Percentiles rank a stretch among this genome's conserved stretches.
These are phyloP conservation scores for Neocrepidodera transversa DNA, from an alignment of 2,888 invertebrate species.

Conservation along the genomic window DNA sequence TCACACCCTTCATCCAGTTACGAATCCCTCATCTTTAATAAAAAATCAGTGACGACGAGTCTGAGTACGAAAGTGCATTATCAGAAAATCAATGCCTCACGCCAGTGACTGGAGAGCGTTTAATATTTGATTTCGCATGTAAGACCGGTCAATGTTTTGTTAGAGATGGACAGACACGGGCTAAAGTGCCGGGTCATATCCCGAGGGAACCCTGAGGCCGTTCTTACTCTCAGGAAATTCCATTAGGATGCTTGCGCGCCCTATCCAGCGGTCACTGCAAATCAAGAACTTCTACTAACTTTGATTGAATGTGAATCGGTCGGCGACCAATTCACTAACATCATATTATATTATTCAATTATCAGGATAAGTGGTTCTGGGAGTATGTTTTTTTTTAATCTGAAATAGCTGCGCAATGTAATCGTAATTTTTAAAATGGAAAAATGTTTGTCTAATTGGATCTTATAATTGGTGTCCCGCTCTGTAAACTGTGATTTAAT, in stretches of 20 bases:
- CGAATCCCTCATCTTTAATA: background rate
- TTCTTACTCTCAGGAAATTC: conserved; percentile 55
- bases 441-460: too few species aligned
- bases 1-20: background rate
- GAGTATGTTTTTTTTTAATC: background rate
- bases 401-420: too few species aligned
- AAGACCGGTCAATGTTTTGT: conserved; percentile 50
- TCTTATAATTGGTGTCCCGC: too few species aligned
- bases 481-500: conserved; percentile 1
- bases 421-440: too few species aligned
- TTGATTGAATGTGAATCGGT: conserved; percentile 54
- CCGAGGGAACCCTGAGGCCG: conserved; percentile 48
- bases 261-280: conserved; percentile 54
- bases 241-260: conserved; percentile 52
- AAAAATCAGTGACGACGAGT: conserved; percentile 8
- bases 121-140: conserved; percentile 53
- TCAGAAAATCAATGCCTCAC: conserved; percentile 35
- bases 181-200: conserved; percentile 55
- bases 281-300: conserved; percentile 54
- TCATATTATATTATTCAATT: conserved; percentile 50
- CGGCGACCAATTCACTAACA: conserved; percentile 52
- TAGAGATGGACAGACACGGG: conserved; percentile 46
- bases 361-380: conserved; percentile 21
- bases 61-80: conserved; percentile 31
- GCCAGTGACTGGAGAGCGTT: conserved; percentile 39